phyloP scores from a whole-genome alignment of 2,888 invertebrate species.

The Gandaritis pyraliata region DNA sequence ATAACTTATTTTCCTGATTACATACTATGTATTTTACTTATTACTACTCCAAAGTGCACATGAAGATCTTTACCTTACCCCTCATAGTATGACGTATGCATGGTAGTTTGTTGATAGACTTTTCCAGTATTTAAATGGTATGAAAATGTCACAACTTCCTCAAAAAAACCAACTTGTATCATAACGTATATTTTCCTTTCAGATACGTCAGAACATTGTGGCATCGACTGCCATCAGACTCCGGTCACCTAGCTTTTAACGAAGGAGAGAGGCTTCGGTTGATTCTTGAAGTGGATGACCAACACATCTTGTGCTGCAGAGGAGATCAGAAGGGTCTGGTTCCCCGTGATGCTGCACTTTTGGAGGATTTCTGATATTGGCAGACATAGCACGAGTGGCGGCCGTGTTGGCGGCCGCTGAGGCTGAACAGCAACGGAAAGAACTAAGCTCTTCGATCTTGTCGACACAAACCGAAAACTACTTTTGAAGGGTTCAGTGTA shows the following conservation, averaged over 20 bases:
- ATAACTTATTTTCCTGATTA: slow-evolving; percentile 16
- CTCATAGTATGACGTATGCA: too few relatives aligned
- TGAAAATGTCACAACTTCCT: too few relatives aligned
- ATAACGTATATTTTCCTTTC: slow-evolving; percentile 35
- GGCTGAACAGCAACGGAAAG: slow-evolving; percentile 52
- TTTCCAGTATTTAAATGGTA: too few relatives aligned
- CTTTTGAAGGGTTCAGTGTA: slow-evolving; percentile 21
- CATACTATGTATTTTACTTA: too few relatives aligned
- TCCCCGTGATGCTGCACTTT: slow-evolving; percentile 87
- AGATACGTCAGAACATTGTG: slow-evolving; percentile 89
- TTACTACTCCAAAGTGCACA: too few relatives aligned
- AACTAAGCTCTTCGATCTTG: slow-evolving; percentile 30
- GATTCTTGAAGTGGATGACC: slow-evolving; percentile 90
- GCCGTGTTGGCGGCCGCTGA: slow-evolving; percentile 75
- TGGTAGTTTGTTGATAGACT: too few relatives aligned
- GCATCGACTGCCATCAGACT: slow-evolving; percentile 90
- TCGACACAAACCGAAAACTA: background rate
- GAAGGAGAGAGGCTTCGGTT: slow-evolving; percentile 90
- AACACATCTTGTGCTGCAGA: slow-evolving; percentile 89
- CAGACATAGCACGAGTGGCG: slow-evolving; percentile 75
- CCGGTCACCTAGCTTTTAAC: slow-evolving; percentile 90
- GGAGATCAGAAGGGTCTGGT: slow-evolving; percentile 91
- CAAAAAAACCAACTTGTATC: too few relatives aligned
- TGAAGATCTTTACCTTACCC: too few relatives aligned
- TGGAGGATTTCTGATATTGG: slow-evolving; percentile 81